Evolutionary conservation across 2,888 invertebrate species (phyloP).

Genomic region (Augiades crinisus): DNA sequence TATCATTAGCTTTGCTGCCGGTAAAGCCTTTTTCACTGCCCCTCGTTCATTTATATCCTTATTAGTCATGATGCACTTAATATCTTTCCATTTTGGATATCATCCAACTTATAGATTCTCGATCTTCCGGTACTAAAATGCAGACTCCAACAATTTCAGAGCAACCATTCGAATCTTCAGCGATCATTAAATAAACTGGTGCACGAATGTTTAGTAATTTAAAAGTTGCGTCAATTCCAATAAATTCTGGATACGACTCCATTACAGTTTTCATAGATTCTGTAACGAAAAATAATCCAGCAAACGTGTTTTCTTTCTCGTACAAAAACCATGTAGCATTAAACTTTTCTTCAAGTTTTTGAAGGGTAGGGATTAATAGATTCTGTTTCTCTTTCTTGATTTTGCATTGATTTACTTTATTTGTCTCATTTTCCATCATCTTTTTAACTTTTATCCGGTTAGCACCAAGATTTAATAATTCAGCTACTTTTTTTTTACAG

Average conservation of each 20-base stretch:
- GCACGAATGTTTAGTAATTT: constrained; percentile 23
- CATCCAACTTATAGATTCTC: constrained; percentile 24
- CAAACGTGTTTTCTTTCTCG: constrained; percentile 22
- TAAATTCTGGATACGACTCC: constrained; percentile 19
- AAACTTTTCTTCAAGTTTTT: constrained; percentile 23
- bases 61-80: constrained; percentile 23
- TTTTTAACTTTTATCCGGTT: constrained; percentile 19
- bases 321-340: constrained; percentile 23
- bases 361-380: constrained; percentile 15
- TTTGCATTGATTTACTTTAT: constrained; percentile 18
- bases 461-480: constrained; percentile 5
- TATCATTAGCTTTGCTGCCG: constrained; percentile 16
- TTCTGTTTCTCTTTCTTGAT: constrained; percentile 10
- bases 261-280: constrained; percentile 11
- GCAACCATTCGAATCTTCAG: constrained; percentile 19
- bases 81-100: constrained; percentile 19
- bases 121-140: constrained; percentile 18
- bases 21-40: constrained; percentile 15
- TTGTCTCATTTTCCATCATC: constrained; percentile 22
- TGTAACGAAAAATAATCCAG: constrained; percentile 16
- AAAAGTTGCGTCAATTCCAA: constrained; percentile 23
- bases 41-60: constrained; percentile 19
- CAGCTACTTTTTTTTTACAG: not conserved
- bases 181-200: constrained; percentile 23
- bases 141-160: constrained; percentile 20